These are phyloP conservation scores for Stenchaetothrips biformis DNA, from an alignment of 2,888 invertebrate species.

Conservation along the genomic window DNA sequence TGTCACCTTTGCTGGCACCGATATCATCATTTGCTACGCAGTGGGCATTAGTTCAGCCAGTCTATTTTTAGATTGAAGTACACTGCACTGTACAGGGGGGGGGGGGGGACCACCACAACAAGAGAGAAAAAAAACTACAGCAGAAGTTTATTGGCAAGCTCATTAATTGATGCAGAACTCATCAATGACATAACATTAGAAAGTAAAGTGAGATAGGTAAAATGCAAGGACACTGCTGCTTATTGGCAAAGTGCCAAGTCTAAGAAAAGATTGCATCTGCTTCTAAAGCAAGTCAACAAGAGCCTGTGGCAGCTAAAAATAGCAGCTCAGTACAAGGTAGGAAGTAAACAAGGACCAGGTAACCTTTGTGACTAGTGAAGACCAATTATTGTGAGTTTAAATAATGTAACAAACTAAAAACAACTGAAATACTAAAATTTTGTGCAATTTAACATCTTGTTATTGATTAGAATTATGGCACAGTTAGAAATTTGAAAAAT, in stretches of 20 bases:
- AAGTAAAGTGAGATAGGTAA: neutral
- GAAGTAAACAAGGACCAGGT: neutral
- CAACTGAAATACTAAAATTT: neutral
- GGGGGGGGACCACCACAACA: neutral
- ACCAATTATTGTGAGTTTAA: neutral
- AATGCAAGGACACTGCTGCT: neutral
- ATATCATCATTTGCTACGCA: conserved; percentile 3
- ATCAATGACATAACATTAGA: neutral
- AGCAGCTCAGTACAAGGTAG: neutral
- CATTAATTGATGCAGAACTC: neutral
- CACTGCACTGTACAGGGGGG: neutral
- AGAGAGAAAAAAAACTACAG: neutral
- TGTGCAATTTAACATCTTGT: neutral
- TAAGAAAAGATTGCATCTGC: neutral
- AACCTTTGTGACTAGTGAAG: neutral
- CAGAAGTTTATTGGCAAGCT: too few species aligned
- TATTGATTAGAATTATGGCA: neutral
- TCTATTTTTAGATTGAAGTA: neutral
- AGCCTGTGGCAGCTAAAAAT: neutral
- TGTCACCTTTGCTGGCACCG: neutral
- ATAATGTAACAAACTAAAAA: neutral
- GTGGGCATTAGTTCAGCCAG: neutral
- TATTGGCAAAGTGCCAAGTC: neutral
- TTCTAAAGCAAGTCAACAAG: neutral
- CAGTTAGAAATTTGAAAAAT: neutral